Base-by-base conservation (phyloP, 2,888 invertebrate genomes). In the Ochropacha duplaris region DNA sequence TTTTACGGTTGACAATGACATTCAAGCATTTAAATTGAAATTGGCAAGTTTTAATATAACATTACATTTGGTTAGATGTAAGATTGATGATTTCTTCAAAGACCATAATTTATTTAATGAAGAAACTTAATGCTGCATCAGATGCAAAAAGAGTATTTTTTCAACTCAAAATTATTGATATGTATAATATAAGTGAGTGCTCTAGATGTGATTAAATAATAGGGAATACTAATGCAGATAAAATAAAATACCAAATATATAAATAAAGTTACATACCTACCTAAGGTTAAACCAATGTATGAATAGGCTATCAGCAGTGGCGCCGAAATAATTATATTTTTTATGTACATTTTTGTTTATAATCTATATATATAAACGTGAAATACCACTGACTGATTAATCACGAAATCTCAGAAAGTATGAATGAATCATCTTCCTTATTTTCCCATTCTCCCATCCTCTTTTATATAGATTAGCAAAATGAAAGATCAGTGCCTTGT, bases 71-170 rank as follows among this genome's bases (percentile, higher is more conserved):
- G 94, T 95, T 69, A 89, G 96, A 60, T 86, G 90, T 68, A 90
- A 91, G 69, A 92, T 96, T 62, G 94, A 94, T 69, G 83, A 86
- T 34, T 94, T 96, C 79, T 95, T 95, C 84, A 77, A 86, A 72
- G 88, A 92, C 60, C 85, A 95, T 78, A 89, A 93, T 72, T 78
- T 95, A 67, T 92, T 95, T 75, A 84, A 87, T 60, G 76, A 83
- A 64, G 55, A 28, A 56, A 56, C 55, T 60, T 57, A 52, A 60
- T 54, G 55, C 56, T 50, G 60, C 52, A 55, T 63, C 58, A 61
- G 57, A 59, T 34, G 54, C 39, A 55, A 60, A 58, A 24, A 58
- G 24, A 51, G 58, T 61, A 44, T 59, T 62, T 56, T 55, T 57
- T 57, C 54, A 54, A 54, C 24, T 22, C 24, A n/a, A 22, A 57